Evolutionary conservation across 2,888 invertebrate species (phyloP).

Genomic region (Tryphoninae sp.): DNA sequence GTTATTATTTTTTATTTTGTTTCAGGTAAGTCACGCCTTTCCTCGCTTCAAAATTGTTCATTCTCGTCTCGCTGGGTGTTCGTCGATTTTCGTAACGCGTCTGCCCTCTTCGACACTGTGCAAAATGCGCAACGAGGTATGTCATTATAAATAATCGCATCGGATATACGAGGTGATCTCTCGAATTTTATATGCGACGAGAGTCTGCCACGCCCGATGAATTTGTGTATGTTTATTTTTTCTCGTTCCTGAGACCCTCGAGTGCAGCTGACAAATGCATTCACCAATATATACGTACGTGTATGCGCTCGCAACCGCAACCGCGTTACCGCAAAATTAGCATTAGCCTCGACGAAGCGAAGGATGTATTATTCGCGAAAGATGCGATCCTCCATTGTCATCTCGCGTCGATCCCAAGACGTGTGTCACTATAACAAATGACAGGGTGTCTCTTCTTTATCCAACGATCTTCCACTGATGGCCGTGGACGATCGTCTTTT

Average conservation of each 20-base stretch:
- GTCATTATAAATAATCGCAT: constrained; percentile 54
- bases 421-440: constrained; percentile 70
- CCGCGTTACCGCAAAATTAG: constrained; percentile 55
- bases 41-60: constrained; percentile 12
- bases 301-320: constrained; percentile 30
- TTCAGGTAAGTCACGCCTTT: constrained; percentile 67
- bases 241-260: constrained; percentile 33
- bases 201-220: constrained; percentile 53
- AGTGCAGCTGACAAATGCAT: constrained; percentile 39
- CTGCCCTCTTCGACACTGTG: not conserved
- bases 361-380: constrained; percentile 53
- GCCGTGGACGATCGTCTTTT: constrained; percentile 23
- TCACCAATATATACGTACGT: constrained; percentile 39
- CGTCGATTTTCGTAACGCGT: constrained; percentile 17
- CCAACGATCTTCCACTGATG: constrained; percentile 43
- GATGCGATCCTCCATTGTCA: constrained; percentile 66
- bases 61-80: not conserved
- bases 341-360: constrained; percentile 39
- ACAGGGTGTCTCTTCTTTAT: constrained; percentile 65
- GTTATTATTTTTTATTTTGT: constrained; percentile 49
- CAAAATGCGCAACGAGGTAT: constrained; percentile 39
- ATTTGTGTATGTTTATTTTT: constrained; percentile 21
- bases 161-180: constrained; percentile 35
- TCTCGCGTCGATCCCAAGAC: constrained; percentile 61
- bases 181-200: constrained; percentile 38